Evolutionary conservation across 2,797 vertebrate genomes (phyloP), one percentile per base, ranked within the genome.

Genomic region (Petrocephalus schoutedeni): DNA sequence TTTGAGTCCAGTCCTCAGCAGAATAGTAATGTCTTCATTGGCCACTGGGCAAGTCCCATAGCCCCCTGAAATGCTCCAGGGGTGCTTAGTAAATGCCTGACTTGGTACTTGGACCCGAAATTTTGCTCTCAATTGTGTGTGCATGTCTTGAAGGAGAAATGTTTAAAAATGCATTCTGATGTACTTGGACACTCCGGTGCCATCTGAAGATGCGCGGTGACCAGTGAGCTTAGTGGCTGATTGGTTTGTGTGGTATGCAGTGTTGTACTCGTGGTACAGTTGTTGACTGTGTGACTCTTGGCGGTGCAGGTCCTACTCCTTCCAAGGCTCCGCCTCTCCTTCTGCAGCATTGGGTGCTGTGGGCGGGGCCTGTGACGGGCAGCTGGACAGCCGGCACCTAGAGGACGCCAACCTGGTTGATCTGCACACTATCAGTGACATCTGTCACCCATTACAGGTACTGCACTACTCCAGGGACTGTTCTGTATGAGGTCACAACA

Each of bases 371-470:
- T 92, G 95, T 12, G 98, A 99, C 0, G 95, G 97, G 64, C 95
- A 95, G 41, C 88, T 96, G 90, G 97, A 97, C 61, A 95, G 97
- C 74, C 95, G 95, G 89, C 93, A 95, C 16, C 95, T 97, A 21
- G 98, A 99, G 28, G 97, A 97, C 41, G 95, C 96, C 23, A 94
- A 96, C 1, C 93, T 93, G 0, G 92, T 94, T 86, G 97, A 99
- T 0, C 23, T 96, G 0, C 92, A 95, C 0, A 93, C 96, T 32
- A 95, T 98, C 53, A 91, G 95, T 0, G 95, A 97, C 89, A 96
- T 98, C 92, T 98, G 97, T 92, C 96, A 97, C 88, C 96, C 97
- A 0, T 92, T 98, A 95, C 98, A 98, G 97, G 98, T 98, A 91
- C 89, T 45, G 36, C 71, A 45, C 41, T 6, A 45, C 14, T 56